Conservation (phyloP, 2,113 vertebrate genomes). For the Carassius auratus region DNA sequence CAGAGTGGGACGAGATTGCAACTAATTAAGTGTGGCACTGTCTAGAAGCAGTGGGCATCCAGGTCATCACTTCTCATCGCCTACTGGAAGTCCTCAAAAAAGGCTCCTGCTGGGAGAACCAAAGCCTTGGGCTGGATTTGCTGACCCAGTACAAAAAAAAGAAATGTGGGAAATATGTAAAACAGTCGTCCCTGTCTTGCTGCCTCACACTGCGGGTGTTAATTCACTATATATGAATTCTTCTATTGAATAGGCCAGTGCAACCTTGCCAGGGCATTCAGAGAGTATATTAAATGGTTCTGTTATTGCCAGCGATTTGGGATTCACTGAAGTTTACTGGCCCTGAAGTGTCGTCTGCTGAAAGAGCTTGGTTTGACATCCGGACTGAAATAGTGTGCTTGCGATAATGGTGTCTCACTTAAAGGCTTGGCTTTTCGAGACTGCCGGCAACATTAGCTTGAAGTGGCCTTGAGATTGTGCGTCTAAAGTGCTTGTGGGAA, state of each 20-base stretch:
- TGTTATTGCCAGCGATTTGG: conserved; percentile 23
- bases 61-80: conserved; percentile 43
- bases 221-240: not conserved
- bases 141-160: not conserved
- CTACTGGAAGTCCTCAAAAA: conserved; percentile 9
- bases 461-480: conserved; percentile 8
- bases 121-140: not conserved
- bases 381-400: not conserved
- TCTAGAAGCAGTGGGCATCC: conserved; percentile 28
- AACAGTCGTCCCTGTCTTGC: not conserved
- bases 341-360: not conserved
- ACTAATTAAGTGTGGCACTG: conserved; percentile 47
- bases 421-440: conserved; percentile 28
- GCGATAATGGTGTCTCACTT: conserved; percentile 9
- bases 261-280: not conserved
- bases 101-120: conserved; percentile 3
- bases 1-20: conserved; percentile 7
- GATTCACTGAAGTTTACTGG: conserved; percentile 44
- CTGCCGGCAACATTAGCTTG: conserved; percentile 20
- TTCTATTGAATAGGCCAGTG: not conserved
- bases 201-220: not conserved
- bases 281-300: not conserved
- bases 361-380: conserved; percentile 43
- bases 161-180: not conserved
- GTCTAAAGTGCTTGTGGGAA: conserved; percentile 22